Evolutionary conservation across 2,888 invertebrate species (phyloP).

Genomic region (Buathra laborator): DNA sequence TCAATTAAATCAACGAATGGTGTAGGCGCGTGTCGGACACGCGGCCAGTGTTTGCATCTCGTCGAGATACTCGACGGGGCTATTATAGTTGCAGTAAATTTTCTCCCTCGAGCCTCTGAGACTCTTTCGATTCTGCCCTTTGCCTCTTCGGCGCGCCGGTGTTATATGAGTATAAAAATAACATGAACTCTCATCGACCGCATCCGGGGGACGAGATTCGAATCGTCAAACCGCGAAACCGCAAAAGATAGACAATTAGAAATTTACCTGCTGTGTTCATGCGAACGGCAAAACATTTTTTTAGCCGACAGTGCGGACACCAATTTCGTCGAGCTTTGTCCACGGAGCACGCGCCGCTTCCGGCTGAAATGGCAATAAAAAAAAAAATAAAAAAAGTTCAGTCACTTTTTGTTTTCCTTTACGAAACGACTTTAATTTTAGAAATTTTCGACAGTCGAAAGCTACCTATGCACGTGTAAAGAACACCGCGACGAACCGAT

Average conservation of each 20-base stretch:
- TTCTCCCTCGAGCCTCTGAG: neutral
- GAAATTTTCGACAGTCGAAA: neutral
- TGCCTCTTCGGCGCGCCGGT: conserved; percentile 22
- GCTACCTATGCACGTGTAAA: conserved; percentile 92
- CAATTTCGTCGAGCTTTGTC: conserved; percentile 94
- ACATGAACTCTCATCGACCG: conserved; percentile 9
- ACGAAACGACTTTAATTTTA: neutral
- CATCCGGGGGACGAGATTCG: neutral
- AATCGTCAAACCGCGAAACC: conserved; percentile 12
- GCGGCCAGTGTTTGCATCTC: conserved; percentile 78
- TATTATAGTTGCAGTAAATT: conserved; percentile 24
- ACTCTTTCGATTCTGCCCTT: conserved; percentile 12
- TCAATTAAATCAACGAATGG: conserved; percentile 76
- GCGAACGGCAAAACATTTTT: conserved; percentile 91
- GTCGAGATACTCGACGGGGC: conserved; percentile 65
- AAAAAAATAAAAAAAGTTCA: conserved; percentile 11
- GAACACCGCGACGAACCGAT: conserved; percentile 90
- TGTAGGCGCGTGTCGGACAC: conserved; percentile 73
- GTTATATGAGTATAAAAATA: neutral
- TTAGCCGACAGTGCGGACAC: conserved; percentile 94
- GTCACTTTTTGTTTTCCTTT: neutral
- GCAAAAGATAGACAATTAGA: conserved; percentile 30
- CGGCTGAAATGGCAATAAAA: conserved; percentile 86
- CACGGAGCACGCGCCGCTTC: conserved; percentile 90
- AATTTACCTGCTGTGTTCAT: conserved; percentile 92